Base-by-base conservation (phyloP, 2,113 vertebrate species). In the Tachysurus fulvidraco region DNA sequence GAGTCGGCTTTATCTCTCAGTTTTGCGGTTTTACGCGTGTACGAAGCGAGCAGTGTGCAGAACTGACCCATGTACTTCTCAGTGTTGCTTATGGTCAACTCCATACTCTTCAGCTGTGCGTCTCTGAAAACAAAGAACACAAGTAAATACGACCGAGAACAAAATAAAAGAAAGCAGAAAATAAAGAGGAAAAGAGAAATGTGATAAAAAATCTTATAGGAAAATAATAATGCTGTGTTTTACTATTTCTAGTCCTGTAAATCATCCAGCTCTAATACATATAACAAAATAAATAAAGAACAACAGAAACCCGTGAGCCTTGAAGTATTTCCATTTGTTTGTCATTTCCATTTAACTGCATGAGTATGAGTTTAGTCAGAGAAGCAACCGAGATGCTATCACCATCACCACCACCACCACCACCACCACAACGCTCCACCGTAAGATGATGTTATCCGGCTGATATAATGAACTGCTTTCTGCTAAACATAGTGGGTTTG, bases 1-100 rank as follows among this genome's bases (percentile, higher is more conserved):
- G 89, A 84, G 90, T 96, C 96, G 0, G 94, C 92, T 88, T 93
- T 94, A 65, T 96, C 93, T 41, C 89, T 86, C 52, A 97, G 92
- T 82, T 91, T 93, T 65, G 93, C 95, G 0, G 93, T 96, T 90
- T 95, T 95, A 84, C 94, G 93, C 0, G 92, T 92, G 88, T 94
- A 95, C 55, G 96, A 93, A 0, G 94, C 93, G 88, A 91, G 80
- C 84, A 95, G 85, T 0, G 84, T 79, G 92, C 95, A 96, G 86
- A 97, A 93, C 79, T 90, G 90, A 11, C 96, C 95, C 0, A 96
- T 93, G 84, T 95, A 91, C 83, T 90, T 94, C 85, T 96, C 94
- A 0, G 95, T 57, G 0, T 92, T 88, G 84, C 65, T 88, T 89
- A 95, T 91, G 0, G 81, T 92, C 84, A 88, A 87, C 90, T 95